These are phyloP conservation scores for Calonectris borealis DNA, from an alignment of 2,113 vertebrate species.

Conservation along the genomic window DNA sequence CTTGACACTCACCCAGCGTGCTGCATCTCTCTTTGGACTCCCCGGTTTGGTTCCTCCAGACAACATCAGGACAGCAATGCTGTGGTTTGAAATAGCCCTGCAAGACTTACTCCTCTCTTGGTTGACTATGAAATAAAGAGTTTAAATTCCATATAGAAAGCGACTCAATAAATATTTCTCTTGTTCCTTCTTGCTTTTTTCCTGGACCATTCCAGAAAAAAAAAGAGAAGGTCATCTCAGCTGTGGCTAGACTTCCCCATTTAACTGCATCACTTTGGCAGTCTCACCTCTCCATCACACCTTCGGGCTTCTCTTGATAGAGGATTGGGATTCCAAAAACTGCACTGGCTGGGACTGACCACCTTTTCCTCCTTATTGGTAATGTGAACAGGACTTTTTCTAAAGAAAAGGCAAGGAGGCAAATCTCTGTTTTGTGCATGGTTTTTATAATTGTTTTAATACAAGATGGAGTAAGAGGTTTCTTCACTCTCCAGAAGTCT, in stretches of 20 bases:
- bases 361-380: background rate
- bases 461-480: background rate
- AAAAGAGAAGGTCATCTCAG: background rate
- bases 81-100: background rate
- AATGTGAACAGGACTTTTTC: background rate
- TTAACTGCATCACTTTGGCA: background rate
- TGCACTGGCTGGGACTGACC: background rate
- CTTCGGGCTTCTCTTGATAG: background rate
- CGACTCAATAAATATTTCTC: background rate
- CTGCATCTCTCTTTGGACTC: background rate
- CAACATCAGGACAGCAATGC: background rate
- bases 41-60: background rate
- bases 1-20: rapidly evolving
- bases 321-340: background rate
- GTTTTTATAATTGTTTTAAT: background rate
- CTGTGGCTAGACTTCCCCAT: background rate
- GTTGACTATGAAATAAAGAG: rapidly evolving
- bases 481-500: background rate
- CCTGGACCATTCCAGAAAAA: background rate
- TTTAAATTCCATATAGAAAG: background rate
- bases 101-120: background rate
- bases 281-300: rapidly evolving
- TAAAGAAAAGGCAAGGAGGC: background rate
- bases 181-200: background rate
- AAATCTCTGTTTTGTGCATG: background rate